Evolutionary conservation across 2,113 vertebrate genomes (phyloP), one percentile per base, ranked within the genome.

Genomic region (Brachypteracias leptosomus): DNA sequence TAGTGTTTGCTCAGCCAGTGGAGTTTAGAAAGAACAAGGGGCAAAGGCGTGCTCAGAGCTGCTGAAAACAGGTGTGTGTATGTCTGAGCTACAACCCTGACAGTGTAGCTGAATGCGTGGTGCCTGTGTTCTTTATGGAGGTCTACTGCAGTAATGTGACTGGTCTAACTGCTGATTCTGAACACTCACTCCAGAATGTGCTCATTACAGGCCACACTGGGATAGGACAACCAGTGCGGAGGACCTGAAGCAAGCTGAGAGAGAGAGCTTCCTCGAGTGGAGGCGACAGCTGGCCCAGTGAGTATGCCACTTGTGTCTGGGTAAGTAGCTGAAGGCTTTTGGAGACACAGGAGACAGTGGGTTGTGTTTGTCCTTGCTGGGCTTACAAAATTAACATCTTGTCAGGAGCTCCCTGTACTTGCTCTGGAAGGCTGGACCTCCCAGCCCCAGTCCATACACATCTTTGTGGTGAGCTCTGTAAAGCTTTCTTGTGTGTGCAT

Each of bases 241-340:
- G 28, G 97, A 96, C n/a, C 98, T 99, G 88, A 98, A 98, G 59
- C 98, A 98, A 75, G 96, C 98, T 6, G 99, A 99, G 96, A 98
- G 98, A 81, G 99, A 99, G 46, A 98, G 95, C 92, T 99, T 99
- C 95, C 98, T 99, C 2, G 96, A 98, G 82, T 99, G 99, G 99
- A 99, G 99, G 61, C 97, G 99, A 72, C 97, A 98, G 47, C 98
- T 99, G 89, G 99, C 98, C 66, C 66, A 96, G 99, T 99, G 97
- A 98, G 98, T 96, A 62, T 86, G 77, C 28, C 18, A 12, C 25
- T 73, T 63, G 35, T 51, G 40, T 35, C 26, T 85, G 61, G 28
- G 44, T 77, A 68, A 63, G 59, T 54, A 77, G 42, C 52, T 71
- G 52, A 31, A 82, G 57, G 28, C 5, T 24, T 87, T n/a, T 72